Evolutionary conservation across 2,113 vertebrate genomes (phyloP).

Genomic region (Bufo bufo): DNA sequence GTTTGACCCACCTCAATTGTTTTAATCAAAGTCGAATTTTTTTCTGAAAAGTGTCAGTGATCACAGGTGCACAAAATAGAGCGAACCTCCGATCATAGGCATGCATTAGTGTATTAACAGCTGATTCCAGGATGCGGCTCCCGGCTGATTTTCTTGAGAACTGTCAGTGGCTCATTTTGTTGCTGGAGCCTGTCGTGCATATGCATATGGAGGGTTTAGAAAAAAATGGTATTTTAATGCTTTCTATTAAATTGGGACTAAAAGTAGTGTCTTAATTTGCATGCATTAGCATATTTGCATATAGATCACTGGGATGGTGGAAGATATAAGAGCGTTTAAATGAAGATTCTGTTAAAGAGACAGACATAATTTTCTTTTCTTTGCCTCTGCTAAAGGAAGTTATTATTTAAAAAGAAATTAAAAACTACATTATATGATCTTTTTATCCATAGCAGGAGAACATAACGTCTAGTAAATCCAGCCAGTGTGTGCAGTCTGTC

Average conservation of each 20-base stretch:
- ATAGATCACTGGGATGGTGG: conserved; percentile 86
- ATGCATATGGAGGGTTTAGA: conserved; percentile 81
- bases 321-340: conserved; percentile 84
- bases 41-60: conserved; percentile 25
- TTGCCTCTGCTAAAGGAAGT: conserved; percentile 32
- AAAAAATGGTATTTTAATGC: conserved; percentile 85
- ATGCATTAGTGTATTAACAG: conserved; percentile 49
- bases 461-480: background rate
- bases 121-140: conserved; percentile 40
- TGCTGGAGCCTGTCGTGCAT: conserved; percentile 73
- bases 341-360: conserved; percentile 84
- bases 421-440: conserved; percentile 13
- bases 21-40: conserved; percentile 14
- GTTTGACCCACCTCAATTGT: background rate
- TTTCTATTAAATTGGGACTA: conserved; percentile 91
- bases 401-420: conserved; percentile 44
- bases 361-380: conserved; percentile 70
- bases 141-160: conserved; percentile 52
- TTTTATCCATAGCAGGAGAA: background rate
- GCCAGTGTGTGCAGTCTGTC: background rate
- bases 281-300: conserved; percentile 89
- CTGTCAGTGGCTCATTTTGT: conserved; percentile 68
- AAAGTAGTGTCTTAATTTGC: conserved; percentile 89
- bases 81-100: conserved; percentile 1
- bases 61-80: conserved; percentile 2